phyloP scores from a whole-genome alignment of 2,888 invertebrate genomes.

The Torymus auratus region DNA sequence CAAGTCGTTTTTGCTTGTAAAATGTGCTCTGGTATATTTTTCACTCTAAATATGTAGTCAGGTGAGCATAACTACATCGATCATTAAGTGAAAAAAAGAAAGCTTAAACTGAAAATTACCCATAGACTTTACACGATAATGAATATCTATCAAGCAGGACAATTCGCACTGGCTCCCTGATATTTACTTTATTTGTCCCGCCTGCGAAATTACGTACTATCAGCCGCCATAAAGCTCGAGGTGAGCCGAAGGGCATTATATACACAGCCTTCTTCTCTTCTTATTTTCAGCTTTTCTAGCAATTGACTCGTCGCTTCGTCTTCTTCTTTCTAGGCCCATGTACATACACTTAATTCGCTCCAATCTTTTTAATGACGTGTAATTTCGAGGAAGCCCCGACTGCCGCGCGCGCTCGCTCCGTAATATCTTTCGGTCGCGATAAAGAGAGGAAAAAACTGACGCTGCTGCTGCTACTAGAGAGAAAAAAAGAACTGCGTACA shows the following conservation, averaged over 20 bases:
- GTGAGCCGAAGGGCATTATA: slow-evolving; percentile 43
- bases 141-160: too few species aligned
- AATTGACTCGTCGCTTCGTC: slow-evolving; percentile 38
- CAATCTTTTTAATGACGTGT: slow-evolving; percentile 59
- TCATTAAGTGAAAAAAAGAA: too few species aligned
- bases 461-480: background rate
- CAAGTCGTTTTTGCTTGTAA: too few species aligned
- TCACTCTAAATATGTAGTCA: too few species aligned
- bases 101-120: too few species aligned
- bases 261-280: slow-evolving; percentile 19
- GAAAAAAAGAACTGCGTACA: background rate
- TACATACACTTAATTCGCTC: slow-evolving; percentile 57
- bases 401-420: slow-evolving; percentile 1
- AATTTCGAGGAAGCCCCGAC: slow-evolving; percentile 53
- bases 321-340: slow-evolving; percentile 49
- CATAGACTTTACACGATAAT: too few species aligned
- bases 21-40: too few species aligned
- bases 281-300: slow-evolving; percentile 55
- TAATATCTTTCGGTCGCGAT: slow-evolving; percentile 37
- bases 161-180: too few species aligned
- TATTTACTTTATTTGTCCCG: background rate
- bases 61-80: too few species aligned
- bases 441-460: slow-evolving; percentile 23
- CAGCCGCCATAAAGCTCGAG: slow-evolving; percentile 33
- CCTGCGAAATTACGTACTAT: slow-evolving; percentile 35